phyloP scores from a whole-genome alignment of 2,113 vertebrate genomes.

The Boulengeromyrus knoepffleri region DNA sequence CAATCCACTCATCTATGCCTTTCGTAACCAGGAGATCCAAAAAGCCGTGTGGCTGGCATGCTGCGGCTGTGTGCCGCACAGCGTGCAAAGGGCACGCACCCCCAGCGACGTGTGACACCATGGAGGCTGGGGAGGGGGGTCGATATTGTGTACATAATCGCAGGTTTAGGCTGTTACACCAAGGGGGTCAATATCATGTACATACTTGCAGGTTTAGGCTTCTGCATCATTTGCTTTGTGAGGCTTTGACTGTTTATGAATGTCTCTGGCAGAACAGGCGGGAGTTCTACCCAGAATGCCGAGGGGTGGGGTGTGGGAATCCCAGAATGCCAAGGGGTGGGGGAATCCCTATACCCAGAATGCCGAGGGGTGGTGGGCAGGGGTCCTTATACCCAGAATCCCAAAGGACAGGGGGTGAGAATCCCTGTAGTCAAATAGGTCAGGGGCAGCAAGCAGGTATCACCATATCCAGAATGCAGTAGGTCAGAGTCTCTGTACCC shows the following conservation, averaged over 20 bases:
- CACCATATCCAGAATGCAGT: constrained; percentile 5
- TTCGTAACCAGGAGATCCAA: constrained; percentile 98
- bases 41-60: constrained; percentile 93
- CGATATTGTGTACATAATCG: not conserved
- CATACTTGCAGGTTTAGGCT: constrained; percentile 33
- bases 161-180: not conserved
- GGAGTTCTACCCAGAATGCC: not conserved
- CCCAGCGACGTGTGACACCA: constrained; percentile 85
- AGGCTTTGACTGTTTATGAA: constrained; percentile 17
- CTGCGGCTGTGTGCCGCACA: constrained; percentile 83
- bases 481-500: not conserved
- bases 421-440: not conserved
- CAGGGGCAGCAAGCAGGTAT: not conserved
- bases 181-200: constrained; percentile 38
- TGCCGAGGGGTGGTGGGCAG: not conserved
- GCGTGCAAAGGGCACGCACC: constrained; percentile 82
- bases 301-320: not conserved
- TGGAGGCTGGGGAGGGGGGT: not conserved
- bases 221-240: constrained; percentile 35
- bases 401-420: not conserved
- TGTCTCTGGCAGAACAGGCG: not conserved
- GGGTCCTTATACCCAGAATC: not conserved
- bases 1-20: constrained; percentile 75
- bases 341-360: not conserved
- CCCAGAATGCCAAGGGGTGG: not conserved